Base-by-base conservation (phyloP, 1,140 invertebrate species). In the Meteorus sp. region DNA sequence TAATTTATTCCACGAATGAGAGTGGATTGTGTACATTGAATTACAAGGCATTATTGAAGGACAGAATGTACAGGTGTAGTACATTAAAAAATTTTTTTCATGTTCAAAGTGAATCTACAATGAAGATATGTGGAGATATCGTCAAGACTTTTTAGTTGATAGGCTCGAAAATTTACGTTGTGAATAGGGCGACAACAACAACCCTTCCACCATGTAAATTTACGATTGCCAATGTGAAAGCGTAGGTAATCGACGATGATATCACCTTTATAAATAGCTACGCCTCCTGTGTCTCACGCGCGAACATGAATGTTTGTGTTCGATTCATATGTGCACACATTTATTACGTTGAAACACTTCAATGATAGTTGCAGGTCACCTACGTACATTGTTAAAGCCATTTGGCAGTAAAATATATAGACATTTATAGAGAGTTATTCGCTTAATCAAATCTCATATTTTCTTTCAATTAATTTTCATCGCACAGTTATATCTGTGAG, bases 181-280 rank as follows among this genome's bases (percentile, higher is more conserved):
- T n/a, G n/a, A n/a, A n/a, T 29, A 19, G 17, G n/a, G 13, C 29
- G 43, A 31, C 25, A 29, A 17, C 15, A 37, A 23, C 31, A n/a
- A 20, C 27, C 15, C 23, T 51, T 68, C 58, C 63, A 63, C 63
- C 44, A 27, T 2, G 47, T 65, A 61, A 73, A 76, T 76, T 75
- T 76, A 78, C 66, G 69, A 74, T 74, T 76, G 71, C 71, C 68
- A 68, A 71, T 70, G 73, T 71, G 73, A 77, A 78, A 75, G 73
- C 73, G 71, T 76, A 77, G 75, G 76, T 77, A 77, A 78, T 77
- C 70, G 69, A 56, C 71, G 72, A 76, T 77, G 74, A 77, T 76
- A 76, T 78, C 76, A 78, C 68, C 69, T 66, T 75, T 76, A 70
- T 75, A 76, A 78, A 77, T 78, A 78, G 76, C 63, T 63, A 75